Evolutionary conservation across 1,140 invertebrate genomes (phyloP).

Genomic region (Drosophila yakuba): DNA sequence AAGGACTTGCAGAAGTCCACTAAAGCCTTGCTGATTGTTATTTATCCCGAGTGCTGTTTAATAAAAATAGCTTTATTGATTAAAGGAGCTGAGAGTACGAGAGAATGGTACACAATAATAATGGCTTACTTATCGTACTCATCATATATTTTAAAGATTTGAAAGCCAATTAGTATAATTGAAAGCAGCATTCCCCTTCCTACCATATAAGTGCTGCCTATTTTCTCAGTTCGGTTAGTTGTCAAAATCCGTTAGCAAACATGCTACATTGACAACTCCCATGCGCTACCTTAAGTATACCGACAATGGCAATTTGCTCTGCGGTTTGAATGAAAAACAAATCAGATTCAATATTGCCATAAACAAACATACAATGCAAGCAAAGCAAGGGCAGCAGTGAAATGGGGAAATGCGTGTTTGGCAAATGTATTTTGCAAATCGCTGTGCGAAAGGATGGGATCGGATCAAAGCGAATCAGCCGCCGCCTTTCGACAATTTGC

Average conservation of each 20-base stretch:
- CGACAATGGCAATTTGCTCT: constrained; percentile 36
- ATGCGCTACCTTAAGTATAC: constrained; percentile 11
- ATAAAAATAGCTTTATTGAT: too few species aligned
- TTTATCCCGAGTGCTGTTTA: too few species aligned
- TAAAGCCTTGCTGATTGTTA: too few species aligned
- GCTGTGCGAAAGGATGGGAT: constrained; percentile 56
- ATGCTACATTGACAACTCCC: constrained; percentile 11
- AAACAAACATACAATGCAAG: constrained; percentile 53
- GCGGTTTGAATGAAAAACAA: constrained; percentile 45
- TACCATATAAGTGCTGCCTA: neutral
- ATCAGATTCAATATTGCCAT: constrained; percentile 56
- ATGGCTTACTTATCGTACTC: neutral
- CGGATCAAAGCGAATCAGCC: constrained; percentile 59
- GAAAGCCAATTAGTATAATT: neutral
- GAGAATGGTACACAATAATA: too few species aligned
- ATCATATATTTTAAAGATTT: neutral
- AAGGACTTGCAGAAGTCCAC: too few species aligned
- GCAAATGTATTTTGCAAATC: constrained; percentile 40
- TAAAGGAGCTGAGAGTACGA: too few species aligned
- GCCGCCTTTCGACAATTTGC: constrained; percentile 43
- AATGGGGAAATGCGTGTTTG: constrained; percentile 7
- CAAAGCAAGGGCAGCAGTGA: neutral
- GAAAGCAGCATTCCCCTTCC: neutral
- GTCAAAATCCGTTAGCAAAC: constrained; percentile 39
- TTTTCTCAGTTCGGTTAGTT: constrained; percentile 19